A percentile compares a stretch with the other conserved stretches of the same genome.
These are phyloP conservation scores for Tipula helvola DNA, from an alignment of 2,888 invertebrate species.

Conservation along the genomic window DNA sequence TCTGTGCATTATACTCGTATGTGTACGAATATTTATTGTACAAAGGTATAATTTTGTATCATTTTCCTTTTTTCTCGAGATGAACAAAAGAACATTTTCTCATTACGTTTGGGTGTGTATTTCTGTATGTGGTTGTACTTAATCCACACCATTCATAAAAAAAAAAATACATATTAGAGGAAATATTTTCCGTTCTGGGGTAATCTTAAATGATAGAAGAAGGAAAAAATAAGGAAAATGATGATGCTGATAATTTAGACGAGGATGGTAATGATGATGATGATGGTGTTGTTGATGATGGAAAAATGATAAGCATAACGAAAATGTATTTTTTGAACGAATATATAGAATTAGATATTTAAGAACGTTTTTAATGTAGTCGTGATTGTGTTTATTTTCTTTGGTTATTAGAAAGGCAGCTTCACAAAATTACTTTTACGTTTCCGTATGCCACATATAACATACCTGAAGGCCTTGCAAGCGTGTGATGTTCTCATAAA, in stretches of 20 bases:
- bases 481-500: no score
- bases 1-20: not conserved
- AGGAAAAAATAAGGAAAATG: not conserved
- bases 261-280: not conserved
- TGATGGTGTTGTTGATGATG: not conserved
- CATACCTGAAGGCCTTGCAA: no score
- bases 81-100: not conserved
- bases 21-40: no score
- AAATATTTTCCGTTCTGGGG: not conserved
- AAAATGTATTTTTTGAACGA: not conserved
- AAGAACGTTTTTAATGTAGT: not conserved
- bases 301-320: not conserved
- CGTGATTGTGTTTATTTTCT: no score
- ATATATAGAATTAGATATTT: not conserved
- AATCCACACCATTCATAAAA: not conserved
- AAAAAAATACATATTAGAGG: not conserved
- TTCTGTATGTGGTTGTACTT: not conserved
- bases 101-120: not conserved
- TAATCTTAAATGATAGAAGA: not conserved
- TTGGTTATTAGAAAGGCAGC: no score
- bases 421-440: no score
- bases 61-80: not conserved
- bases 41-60: not conserved
- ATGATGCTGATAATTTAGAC: not conserved
- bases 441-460: no score